These are phyloP conservation scores for Narcine bancroftii DNA, from an alignment of 2,113 vertebrate genomes.

Conservation along the genomic window DNA sequence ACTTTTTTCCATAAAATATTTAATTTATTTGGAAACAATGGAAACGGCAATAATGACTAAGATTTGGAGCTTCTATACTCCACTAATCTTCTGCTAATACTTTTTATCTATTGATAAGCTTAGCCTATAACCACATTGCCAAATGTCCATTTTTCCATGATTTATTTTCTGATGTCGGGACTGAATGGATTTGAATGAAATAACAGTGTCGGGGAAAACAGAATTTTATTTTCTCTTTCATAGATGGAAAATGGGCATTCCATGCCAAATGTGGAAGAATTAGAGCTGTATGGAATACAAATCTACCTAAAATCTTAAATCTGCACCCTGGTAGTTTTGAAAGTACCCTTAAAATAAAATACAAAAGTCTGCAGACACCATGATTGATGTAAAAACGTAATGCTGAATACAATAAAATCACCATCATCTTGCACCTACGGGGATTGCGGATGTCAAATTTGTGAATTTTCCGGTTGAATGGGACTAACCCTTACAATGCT, in stretches of 20 bases:
- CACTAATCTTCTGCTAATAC: slow-evolving; percentile 18
- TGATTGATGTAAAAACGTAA: too few relatives aligned
- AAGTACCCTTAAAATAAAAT: too few relatives aligned
- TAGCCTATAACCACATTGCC: background rate
- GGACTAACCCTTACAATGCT: too few relatives aligned
- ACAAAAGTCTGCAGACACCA: too few relatives aligned
- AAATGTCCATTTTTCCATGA: background rate
- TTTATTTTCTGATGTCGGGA: background rate
- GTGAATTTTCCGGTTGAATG: too few relatives aligned
- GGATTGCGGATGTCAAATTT: too few relatives aligned
- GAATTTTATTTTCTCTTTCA: background rate
- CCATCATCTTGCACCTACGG: too few relatives aligned
- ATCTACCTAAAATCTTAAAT: background rate
- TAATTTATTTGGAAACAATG: slow-evolving; percentile 9
- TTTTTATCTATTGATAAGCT: slow-evolving; percentile 1
- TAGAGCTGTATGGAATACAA: background rate
- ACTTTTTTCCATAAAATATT: background rate
- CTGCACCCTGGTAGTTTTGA: too few relatives aligned
- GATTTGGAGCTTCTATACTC: background rate
- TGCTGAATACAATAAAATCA: too few relatives aligned
- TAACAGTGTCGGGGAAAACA: background rate
- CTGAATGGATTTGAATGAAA: background rate
- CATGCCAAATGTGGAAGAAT: background rate
- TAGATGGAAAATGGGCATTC: background rate
- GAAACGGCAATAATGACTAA: background rate